Evolutionary conservation across 2,888 invertebrate genomes (phyloP), one percentile per base, ranked within the genome.

Genomic region (Drosophila atroscutellata): DNA sequence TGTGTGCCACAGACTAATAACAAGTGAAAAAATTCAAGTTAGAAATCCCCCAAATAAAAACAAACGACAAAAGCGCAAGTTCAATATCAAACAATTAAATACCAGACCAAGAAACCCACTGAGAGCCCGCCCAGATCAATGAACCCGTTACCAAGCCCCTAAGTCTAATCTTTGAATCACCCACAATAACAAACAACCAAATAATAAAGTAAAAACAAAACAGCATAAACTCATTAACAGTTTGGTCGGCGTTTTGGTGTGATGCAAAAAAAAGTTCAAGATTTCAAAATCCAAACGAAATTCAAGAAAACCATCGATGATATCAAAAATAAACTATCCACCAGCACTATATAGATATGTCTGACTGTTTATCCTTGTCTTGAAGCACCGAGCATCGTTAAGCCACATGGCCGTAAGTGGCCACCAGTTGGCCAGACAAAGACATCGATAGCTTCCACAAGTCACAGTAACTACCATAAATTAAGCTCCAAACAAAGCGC

Each of bases 181-280:
- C 34, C 55, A 62, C 42, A 59, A 30, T 20, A 56, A 15, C 56
- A 60, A 61, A 45, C 36, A 49, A n/a, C 54, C 42, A 52, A 87
- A 85, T 45, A 42, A 42, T 20, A 42, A 20, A 42, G 5, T 20
- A 58, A 50, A 34, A 51, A 24, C 54, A 50, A 54, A 88, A 86
- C 83, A 86, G 60, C 77, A 80, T 60, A 71, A 85, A 82, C 67
- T 77, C 89, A 80, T 89, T 87, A 86, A 78, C 67, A 64, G 72
- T 67, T 66, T 60, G 60, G 52, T 49, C 57, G 32, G 24, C 13
- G 24, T 26, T 56, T 75, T 51, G 69, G 63, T 84, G 70, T 63
- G 70, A 57, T 66, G 77, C 62, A 74, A 73, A 76, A 75, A 83
- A 68, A 77, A 58, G 79, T 81, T 77, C 65, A 79, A 81, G 80